Percentiles rank a stretch among this genome's conserved stretches.
Evolutionary conservation across 1,140 invertebrate genomes (phyloP).

Genomic region (Zophobas atratus): DNA sequence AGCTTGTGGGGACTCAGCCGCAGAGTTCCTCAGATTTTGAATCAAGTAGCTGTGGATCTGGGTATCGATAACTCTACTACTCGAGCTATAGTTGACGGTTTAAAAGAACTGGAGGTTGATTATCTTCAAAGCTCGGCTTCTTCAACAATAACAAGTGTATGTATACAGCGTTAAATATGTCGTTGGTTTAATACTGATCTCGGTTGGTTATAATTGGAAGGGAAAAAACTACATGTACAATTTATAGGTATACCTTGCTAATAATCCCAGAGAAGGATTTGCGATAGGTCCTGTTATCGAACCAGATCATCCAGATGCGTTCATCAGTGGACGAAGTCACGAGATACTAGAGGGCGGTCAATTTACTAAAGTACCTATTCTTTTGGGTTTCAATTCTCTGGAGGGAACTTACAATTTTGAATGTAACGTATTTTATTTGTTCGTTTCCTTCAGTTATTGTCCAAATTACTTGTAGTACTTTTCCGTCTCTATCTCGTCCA

Average conservation of each 20-base stretch:
- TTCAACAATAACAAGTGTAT: background rate
- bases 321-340: constrained; percentile 59
- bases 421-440: constrained; percentile 11
- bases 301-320: constrained; percentile 59
- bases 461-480: constrained; percentile 42
- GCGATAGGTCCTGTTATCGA: constrained; percentile 61
- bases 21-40: constrained; percentile 47
- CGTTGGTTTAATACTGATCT: too few species aligned
- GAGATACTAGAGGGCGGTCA: constrained; percentile 57
- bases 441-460: constrained; percentile 10
- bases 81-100: constrained; percentile 44
- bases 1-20: constrained; percentile 55
- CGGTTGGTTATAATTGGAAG: too few species aligned
- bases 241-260: constrained; percentile 44
- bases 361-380: constrained; percentile 60
- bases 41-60: constrained; percentile 45
- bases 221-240: constrained; percentile 6
- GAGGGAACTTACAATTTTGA: constrained; percentile 28
- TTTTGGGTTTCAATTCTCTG: constrained; percentile 62
- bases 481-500: constrained; percentile 47
- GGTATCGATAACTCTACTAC: constrained; percentile 47
- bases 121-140: constrained; percentile 34
- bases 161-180: too few species aligned
- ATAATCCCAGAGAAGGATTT: constrained; percentile 60
- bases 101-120: constrained; percentile 51